A percentile compares a stretch with the other conserved stretches of the same genome.
phyloP scores from a whole-genome alignment of 1,140 invertebrate species.

The Drosophila carrolli region DNA sequence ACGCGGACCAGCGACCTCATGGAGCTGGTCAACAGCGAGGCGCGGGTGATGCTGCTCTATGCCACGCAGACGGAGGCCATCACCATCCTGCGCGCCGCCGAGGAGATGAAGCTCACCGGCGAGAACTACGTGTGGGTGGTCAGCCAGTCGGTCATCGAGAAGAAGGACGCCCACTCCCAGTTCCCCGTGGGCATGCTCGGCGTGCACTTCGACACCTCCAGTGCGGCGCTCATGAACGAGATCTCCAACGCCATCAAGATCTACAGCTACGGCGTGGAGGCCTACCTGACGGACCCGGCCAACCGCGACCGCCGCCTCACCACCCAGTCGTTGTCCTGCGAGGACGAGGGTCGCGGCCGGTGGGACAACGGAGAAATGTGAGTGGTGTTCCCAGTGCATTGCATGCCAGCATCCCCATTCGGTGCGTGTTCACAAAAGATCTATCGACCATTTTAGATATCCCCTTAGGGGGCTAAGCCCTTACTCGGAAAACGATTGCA shows the following conservation, averaged over 20 bases:
- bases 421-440: too few relatives aligned
- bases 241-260: slow-evolving; percentile 95
- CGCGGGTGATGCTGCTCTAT: slow-evolving; percentile 96
- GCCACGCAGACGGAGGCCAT: slow-evolving; percentile 94
- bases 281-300: slow-evolving; percentile 90
- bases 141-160: slow-evolving; percentile 96
- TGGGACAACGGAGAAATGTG: slow-evolving; percentile 84
- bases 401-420: neutral
- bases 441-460: too few relatives aligned
- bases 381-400: slow-evolving; percentile 22
- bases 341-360: slow-evolving; percentile 83
- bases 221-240: slow-evolving; percentile 91
- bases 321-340: slow-evolving; percentile 89
- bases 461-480: too few relatives aligned
- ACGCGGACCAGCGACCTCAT: slow-evolving; percentile 88
- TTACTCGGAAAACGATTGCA: too few relatives aligned
- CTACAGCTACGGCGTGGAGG: slow-evolving; percentile 95
- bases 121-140: slow-evolving; percentile 99
- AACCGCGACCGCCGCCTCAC: slow-evolving; percentile 90
- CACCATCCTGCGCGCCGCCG: slow-evolving; percentile 92
- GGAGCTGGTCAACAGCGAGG: slow-evolving; percentile 95
- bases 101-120: slow-evolving; percentile 94
- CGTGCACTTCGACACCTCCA: slow-evolving; percentile 96
- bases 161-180: slow-evolving; percentile 89
- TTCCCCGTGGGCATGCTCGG: slow-evolving; percentile 97